Conservation (phyloP, 2,888 invertebrate genomes). For the Nezara viridula region DNA sequence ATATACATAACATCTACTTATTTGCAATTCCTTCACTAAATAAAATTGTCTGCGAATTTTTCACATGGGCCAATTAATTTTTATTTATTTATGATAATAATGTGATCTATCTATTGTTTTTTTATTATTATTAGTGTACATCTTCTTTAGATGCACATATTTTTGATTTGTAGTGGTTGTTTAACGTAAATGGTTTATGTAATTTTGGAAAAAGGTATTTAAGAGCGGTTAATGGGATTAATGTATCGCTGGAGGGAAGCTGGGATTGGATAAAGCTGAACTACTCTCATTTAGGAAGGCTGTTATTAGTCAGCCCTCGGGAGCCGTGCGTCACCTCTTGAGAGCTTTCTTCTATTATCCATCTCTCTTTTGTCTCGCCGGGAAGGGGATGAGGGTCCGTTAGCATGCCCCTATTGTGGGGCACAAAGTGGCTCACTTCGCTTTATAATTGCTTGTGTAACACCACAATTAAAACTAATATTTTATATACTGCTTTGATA, state of each 20-base stretch:
- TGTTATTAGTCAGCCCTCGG: neutral
- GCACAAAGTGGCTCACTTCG: neutral
- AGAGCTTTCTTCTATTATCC: neutral
- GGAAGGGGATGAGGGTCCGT: neutral
- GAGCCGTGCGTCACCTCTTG: neutral
- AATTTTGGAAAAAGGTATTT: neutral
- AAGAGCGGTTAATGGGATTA: neutral
- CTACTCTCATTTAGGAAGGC: neutral
- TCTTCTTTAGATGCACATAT: neutral
- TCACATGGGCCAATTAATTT: too few species aligned
- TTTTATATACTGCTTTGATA: neutral
- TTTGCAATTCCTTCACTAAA: too few species aligned
- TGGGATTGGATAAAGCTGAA: constrained; percentile 1
- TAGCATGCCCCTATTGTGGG: neutral
- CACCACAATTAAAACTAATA: neutral
- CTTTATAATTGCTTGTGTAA: neutral
- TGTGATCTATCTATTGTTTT: too few species aligned
- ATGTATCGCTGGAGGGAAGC: neutral
- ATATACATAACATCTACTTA: too few species aligned
- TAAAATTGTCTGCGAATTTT: too few species aligned
- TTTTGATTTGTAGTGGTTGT: neutral
- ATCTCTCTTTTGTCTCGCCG: neutral
- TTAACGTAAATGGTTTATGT: neutral
- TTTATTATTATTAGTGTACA: too few species aligned
- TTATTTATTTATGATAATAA: too few species aligned